Conservation (phyloP, 1,140 invertebrate genomes). For the Zaprionus vittiger region DNA sequence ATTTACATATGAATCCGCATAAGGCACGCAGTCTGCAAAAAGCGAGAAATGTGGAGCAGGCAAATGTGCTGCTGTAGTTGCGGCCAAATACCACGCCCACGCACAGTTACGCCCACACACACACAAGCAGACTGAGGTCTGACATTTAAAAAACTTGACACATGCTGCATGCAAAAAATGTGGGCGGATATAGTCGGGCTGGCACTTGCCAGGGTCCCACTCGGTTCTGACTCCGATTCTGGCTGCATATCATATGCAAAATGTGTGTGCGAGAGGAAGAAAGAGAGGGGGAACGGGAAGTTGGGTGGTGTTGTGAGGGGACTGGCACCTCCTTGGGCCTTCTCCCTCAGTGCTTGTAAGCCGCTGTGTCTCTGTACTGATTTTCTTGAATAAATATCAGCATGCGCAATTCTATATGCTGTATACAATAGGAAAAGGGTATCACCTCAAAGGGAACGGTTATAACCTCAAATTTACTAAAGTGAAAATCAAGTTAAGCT, state of each 20-base stretch:
- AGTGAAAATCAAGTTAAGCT: not conserved
- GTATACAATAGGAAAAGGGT: not conserved
- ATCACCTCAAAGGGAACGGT: not conserved
- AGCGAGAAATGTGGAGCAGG: slow-evolving; percentile 66
- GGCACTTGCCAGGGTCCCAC: slow-evolving; percentile 14
- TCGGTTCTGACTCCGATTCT: slow-evolving; percentile 25
- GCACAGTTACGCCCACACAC: not conserved
- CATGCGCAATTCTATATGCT: slow-evolving; percentile 48
- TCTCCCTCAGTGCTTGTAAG: slow-evolving; percentile 44
- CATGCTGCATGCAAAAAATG: slow-evolving; percentile 63
- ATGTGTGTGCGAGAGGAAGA: slow-evolving; percentile 1
- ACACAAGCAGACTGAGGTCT: slow-evolving; percentile 40
- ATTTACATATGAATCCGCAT: slow-evolving; percentile 75
- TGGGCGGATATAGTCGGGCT: slow-evolving; percentile 49
- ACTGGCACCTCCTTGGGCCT: not conserved
- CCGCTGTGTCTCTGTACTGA: slow-evolving; percentile 66
- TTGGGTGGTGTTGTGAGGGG: not conserved
- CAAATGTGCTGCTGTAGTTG: slow-evolving; percentile 28
- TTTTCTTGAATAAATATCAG: slow-evolving; percentile 77
- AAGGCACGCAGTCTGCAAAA: slow-evolving; percentile 59
- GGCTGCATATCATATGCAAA: slow-evolving; percentile 64
- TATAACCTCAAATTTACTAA: not conserved
- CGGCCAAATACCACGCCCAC: slow-evolving; percentile 24
- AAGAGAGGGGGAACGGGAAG: not conserved
- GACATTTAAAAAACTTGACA: slow-evolving; percentile 72